Base-by-base conservation (phyloP, 2,113 vertebrate species). In the Ophthalmolycus amberensis region DNA sequence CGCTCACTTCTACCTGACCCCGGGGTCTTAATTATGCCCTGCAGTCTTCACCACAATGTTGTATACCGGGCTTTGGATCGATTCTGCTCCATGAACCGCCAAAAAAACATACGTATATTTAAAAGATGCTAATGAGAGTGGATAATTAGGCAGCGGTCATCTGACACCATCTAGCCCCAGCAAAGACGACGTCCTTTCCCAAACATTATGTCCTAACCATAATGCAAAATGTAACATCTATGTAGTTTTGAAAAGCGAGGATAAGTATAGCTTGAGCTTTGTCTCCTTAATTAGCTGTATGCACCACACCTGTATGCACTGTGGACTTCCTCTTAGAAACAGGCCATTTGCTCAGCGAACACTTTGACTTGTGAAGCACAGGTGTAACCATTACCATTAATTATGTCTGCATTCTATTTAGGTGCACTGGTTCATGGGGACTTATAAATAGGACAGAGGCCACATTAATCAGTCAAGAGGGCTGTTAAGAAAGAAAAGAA, bases 391-490 rank as follows among this genome's bases (percentile, higher is more conserved):
- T 42, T 18, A 34, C 25, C 66, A 68, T 54, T 44, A 65, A 60
- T 59, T 42, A 70, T 66, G 67, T 40, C 32, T 67, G 4, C 22
- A 15, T 40, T 66, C 42, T 37, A 29, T 68, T 54, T 29, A 20
- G 9, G 10, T 67, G 44, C 20, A 32, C 15, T 2, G 29, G 18
- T 34, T 60, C 42, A 59, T 16, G 0, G 15, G 69, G 34, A n/a
- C 54, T 12, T 68, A 54, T 54, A 14, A 54, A 46, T 52, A 42
- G 69, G 73, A 40, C 60, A 73, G 27, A 72, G 77, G 59, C 20
- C 7, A 15, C 59, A 80, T 75, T 67, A 60, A 60, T 14, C 9
- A 63, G 46, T 70, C 22, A 16, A 56, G 38, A 58, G 38, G 48
- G 38, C 16, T 38, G n/a, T 60, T 60, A 34, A 22, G 27, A 62